Evolutionary conservation across 2,888 invertebrate species (phyloP).

Genomic region (Rapana venosa): DNA sequence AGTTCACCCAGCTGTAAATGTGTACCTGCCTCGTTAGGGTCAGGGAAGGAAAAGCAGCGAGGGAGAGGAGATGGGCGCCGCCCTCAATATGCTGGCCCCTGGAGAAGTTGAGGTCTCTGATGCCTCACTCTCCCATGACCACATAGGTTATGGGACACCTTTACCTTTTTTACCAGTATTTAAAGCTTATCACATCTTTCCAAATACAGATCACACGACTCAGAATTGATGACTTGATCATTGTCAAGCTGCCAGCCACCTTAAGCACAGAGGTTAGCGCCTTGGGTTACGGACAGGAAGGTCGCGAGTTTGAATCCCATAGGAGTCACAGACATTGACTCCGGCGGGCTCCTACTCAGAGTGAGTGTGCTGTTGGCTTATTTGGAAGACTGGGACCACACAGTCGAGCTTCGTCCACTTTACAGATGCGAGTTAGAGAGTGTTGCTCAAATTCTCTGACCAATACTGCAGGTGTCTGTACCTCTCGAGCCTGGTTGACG

Average conservation of each 20-base stretch:
- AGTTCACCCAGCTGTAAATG: too few relatives aligned
- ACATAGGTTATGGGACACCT: too few relatives aligned
- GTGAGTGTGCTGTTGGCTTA: background rate
- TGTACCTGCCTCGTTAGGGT: too few relatives aligned
- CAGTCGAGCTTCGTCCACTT: background rate
- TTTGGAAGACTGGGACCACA: background rate
- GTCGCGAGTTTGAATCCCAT: background rate
- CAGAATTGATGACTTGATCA: too few relatives aligned
- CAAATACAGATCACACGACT: too few relatives aligned
- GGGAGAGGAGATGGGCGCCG: too few relatives aligned
- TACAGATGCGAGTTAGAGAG: background rate
- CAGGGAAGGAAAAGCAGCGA: too few relatives aligned
- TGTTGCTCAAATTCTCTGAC: background rate
- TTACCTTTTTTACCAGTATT: too few relatives aligned
- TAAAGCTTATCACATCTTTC: too few relatives aligned
- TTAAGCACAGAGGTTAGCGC: background rate
- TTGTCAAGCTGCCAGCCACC: background rate
- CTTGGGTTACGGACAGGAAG: background rate
- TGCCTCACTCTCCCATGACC: too few relatives aligned
- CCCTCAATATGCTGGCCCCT: too few relatives aligned
- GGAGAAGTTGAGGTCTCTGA: too few relatives aligned
- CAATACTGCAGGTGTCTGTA: background rate
- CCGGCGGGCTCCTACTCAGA: background rate
- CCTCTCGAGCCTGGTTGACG: background rate
- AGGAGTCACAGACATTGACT: background rate